Conservation (phyloP, 2,797 vertebrate species). For the Loriculus beryllinus region DNA sequence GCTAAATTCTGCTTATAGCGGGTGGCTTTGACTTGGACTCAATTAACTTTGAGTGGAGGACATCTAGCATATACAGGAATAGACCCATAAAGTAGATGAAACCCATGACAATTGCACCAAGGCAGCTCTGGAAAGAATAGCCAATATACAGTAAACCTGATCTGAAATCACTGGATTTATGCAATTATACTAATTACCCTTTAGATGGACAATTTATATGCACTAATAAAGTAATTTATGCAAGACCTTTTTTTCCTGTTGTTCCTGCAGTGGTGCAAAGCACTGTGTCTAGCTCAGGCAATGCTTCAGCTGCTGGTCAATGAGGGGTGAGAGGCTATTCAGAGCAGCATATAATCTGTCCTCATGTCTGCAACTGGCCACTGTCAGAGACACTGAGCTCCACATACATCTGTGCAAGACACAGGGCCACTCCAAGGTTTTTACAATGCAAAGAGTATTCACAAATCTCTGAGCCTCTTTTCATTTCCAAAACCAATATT, state of each 20-base stretch:
- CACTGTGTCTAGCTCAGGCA: background rate
- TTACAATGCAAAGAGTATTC: background rate
- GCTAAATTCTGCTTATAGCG: background rate
- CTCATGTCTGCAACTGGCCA: rapidly evolving
- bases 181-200: background rate
- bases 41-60: background rate
- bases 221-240: background rate
- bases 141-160: background rate
- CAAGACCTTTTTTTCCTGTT: background rate
- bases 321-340: background rate
- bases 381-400: background rate
- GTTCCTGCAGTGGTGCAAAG: background rate
- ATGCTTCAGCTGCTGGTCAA: background rate
- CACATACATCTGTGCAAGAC: background rate
- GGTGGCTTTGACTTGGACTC: background rate
- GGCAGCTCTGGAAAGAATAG: background rate
- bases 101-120: background rate
- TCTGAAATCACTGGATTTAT: background rate
- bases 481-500: background rate
- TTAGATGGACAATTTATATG: background rate
- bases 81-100: background rate
- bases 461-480: background rate
- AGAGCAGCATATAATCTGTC: background rate
- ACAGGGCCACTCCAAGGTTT: rapidly evolving
- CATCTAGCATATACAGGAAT: background rate